These are phyloP conservation scores for Penelope pileata DNA, from an alignment of 2,113 vertebrate genomes.

Conservation along the genomic window DNA sequence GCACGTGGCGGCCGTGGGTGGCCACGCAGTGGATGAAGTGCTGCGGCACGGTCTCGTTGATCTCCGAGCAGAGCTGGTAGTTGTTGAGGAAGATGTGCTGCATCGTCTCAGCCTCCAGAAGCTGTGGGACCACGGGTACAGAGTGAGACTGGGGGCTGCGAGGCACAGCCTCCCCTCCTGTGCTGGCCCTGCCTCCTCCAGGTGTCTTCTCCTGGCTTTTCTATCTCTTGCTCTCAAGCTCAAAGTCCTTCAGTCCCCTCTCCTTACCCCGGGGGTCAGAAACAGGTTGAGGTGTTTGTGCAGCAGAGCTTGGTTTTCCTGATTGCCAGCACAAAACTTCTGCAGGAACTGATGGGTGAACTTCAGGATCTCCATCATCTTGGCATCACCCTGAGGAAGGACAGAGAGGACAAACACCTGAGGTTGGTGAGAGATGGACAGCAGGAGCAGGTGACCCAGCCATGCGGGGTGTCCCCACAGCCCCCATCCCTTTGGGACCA, in stretches of 20 bases:
- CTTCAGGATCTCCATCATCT: constrained; percentile 96
- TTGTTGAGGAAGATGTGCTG: constrained; percentile 98
- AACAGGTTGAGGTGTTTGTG: constrained; percentile 95
- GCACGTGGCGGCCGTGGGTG: constrained; percentile 95
- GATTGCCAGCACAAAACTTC: constrained; percentile 95
- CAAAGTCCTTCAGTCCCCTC: rapidly evolving
- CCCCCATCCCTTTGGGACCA: neutral
- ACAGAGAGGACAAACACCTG: rapidly evolving
- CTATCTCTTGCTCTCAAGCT: neutral
- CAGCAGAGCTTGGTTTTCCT: constrained; percentile 93
- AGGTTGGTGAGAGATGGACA: neutral
- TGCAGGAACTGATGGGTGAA: constrained; percentile 96
- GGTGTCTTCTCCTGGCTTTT: neutral
- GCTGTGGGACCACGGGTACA: constrained; percentile 63
- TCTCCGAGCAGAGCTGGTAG: constrained; percentile 94
- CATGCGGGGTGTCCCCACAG: rapidly evolving
- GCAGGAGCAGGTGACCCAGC: neutral
- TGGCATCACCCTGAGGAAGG: constrained; percentile 83
- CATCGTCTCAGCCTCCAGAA: constrained; percentile 94
- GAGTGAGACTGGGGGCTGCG: neutral
- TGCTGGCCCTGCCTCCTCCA: neutral
- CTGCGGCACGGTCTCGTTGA: constrained; percentile 90
- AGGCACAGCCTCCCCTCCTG: neutral
- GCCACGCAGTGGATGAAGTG: constrained; percentile 97
- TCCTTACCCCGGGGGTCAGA: constrained; percentile 91